Evolutionary conservation across 2,113 vertebrate species (phyloP).

Genomic region (Oxyura jamaicensis): DNA sequence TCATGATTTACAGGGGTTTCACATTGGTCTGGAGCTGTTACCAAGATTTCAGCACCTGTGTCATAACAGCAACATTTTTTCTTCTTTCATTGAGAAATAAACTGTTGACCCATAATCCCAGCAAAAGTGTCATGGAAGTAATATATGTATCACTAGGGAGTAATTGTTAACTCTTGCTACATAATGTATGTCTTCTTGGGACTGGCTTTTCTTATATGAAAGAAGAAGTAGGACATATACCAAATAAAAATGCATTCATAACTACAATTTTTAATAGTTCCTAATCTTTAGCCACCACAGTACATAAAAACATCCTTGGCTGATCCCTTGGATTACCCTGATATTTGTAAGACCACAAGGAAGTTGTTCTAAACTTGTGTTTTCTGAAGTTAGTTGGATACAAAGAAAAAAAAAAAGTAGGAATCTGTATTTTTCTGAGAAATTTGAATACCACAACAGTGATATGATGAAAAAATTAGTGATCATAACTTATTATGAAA

Average conservation of each 20-base stretch:
- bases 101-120: background rate
- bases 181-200: slow-evolving; percentile 19
- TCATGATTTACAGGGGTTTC: background rate
- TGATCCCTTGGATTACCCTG: background rate
- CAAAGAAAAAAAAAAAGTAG: background rate
- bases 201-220: background rate
- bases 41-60: background rate
- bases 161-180: slow-evolving; percentile 17
- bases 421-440: background rate
- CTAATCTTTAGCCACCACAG: background rate
- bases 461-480: background rate
- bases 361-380: background rate
- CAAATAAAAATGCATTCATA: background rate
- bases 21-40: background rate
- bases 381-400: background rate
- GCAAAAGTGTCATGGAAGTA: background rate
- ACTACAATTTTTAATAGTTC: background rate
- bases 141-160: slow-evolving; percentile 15
- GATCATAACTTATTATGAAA: background rate
- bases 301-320: background rate
- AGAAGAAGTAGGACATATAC: background rate
- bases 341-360: background rate
- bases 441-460: background rate
- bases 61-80: slow-evolving; percentile 12
- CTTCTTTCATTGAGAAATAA: background rate